These are phyloP conservation scores for Tylochromis polylepis DNA, from an alignment of 2,113 vertebrate species.

Conservation along the genomic window DNA sequence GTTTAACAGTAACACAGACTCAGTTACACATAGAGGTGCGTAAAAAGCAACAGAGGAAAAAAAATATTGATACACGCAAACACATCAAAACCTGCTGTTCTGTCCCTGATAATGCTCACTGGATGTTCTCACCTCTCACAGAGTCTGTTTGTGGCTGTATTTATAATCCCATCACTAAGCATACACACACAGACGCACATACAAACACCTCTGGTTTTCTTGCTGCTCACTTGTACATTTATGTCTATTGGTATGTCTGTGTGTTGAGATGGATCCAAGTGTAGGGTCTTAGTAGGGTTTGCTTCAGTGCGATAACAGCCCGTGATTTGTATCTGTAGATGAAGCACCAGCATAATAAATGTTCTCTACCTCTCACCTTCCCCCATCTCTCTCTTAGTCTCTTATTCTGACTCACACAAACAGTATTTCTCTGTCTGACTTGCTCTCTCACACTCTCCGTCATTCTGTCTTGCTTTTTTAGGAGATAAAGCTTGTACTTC, in stretches of 20 bases:
- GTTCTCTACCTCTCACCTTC: conserved; percentile 53
- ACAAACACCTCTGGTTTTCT: background rate
- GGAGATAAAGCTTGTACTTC: background rate
- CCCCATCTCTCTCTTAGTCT: conserved; percentile 37
- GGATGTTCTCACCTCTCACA: conserved; percentile 64
- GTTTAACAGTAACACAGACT: background rate
- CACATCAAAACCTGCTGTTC: conserved; percentile 23
- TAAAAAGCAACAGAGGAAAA: background rate
- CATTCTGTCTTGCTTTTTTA: conserved; percentile 3
- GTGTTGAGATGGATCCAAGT: conserved; percentile 56
- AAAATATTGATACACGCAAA: conserved; percentile 5
- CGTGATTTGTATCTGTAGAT: conserved; percentile 75
- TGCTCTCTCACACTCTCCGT: background rate
- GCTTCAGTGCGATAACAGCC: conserved; percentile 69
- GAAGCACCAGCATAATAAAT: conserved; percentile 71
- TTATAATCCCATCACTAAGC: conserved; percentile 65
- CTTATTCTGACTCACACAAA: conserved; percentile 4
- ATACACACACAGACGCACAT: background rate
- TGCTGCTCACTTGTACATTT: background rate
- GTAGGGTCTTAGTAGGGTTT: conserved; percentile 58
- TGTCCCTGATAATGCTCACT: conserved; percentile 49
- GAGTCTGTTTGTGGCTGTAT: conserved; percentile 47
- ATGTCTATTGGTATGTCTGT: conserved; percentile 2
- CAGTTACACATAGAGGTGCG: background rate
- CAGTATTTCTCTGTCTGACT: conserved; percentile 31